Percentiles rank a stretch among this genome's conserved stretches.
Evolutionary conservation across 2,888 invertebrate species (phyloP).

Genomic region (Drosophila histrio): DNA sequence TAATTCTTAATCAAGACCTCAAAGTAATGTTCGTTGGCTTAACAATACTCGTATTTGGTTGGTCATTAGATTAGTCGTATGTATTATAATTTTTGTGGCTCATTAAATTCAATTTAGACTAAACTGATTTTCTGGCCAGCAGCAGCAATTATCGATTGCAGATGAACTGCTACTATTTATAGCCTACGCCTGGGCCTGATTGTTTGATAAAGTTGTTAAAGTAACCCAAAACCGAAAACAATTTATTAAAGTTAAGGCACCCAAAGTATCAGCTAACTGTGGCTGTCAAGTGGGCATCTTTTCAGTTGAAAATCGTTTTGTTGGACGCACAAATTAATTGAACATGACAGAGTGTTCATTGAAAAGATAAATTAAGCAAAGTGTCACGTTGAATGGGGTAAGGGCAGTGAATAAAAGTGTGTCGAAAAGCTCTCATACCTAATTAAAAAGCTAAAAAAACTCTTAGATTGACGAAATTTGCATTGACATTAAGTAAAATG

Average conservation of each 20-base stretch:
- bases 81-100: slow-evolving; percentile 1
- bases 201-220: slow-evolving; percentile 1
- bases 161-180: slow-evolving; percentile 30
- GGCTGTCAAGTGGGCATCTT: slow-evolving; percentile 13
- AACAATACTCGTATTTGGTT: not conserved
- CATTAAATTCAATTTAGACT: slow-evolving; percentile 22
- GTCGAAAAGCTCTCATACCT: slow-evolving; percentile 52
- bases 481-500: slow-evolving; percentile 19
- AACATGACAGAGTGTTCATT: slow-evolving; percentile 24
- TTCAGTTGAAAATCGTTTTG: slow-evolving; percentile 20
- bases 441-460: slow-evolving; percentile 53
- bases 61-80: not conserved
- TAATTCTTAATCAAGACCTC: not conserved
- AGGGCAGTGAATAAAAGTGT: slow-evolving; percentile 3
- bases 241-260: slow-evolving; percentile 39
- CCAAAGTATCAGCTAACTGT: slow-evolving; percentile 1
- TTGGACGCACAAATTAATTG: slow-evolving; percentile 44
- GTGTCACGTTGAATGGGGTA: slow-evolving; percentile 27
- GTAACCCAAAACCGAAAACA: slow-evolving; percentile 35
- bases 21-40: not conserved
- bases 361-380: slow-evolving; percentile 55
- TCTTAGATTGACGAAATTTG: slow-evolving; percentile 17
- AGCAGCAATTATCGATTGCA: slow-evolving; percentile 51
- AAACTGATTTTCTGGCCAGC: slow-evolving; percentile 37
- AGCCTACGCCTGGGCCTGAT: not conserved